Conservation (phyloP, 1,140 invertebrate genomes). For the Bathynomus jamesi region DNA sequence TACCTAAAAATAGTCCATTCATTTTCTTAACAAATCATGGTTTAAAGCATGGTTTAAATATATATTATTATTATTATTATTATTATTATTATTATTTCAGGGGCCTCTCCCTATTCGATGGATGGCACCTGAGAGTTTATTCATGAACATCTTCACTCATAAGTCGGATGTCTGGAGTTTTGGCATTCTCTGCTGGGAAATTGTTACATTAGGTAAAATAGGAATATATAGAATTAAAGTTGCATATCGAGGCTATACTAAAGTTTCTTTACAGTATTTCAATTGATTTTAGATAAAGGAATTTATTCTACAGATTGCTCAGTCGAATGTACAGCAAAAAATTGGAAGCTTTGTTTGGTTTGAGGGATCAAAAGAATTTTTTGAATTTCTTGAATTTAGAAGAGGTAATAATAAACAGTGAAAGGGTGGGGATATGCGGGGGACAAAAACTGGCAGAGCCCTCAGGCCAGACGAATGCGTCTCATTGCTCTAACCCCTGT, state of each 20-base stretch:
- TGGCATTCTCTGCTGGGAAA: constrained; percentile 78
- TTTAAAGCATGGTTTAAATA: too few species aligned
- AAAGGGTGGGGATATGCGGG: too few species aligned
- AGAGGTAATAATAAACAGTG: too few species aligned
- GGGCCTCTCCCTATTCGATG: constrained; percentile 60
- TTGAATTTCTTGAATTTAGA: too few species aligned
- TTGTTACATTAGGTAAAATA: constrained; percentile 56
- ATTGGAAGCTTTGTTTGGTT: too few species aligned
- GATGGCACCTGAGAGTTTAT: constrained; percentile 79
- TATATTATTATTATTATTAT: constrained; percentile 10
- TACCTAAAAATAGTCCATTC: too few species aligned
- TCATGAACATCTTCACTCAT: constrained; percentile 65
- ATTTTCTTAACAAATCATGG: too few species aligned
- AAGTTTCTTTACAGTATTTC: too few species aligned
- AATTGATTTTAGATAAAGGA: background rate
- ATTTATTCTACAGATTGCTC: background rate
- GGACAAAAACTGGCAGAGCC: too few species aligned
- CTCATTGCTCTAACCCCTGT: too few species aligned
- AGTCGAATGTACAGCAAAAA: background rate
- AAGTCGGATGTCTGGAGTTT: constrained; percentile 85
- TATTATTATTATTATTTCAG: constrained; percentile 20
- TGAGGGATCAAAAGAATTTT: too few species aligned
- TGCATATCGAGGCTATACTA: background rate
- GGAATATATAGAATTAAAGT: background rate
- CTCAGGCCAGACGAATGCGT: too few species aligned